phyloP scores from a whole-genome alignment of 2,888 invertebrate genomes.

The Agrotis clavis region DNA sequence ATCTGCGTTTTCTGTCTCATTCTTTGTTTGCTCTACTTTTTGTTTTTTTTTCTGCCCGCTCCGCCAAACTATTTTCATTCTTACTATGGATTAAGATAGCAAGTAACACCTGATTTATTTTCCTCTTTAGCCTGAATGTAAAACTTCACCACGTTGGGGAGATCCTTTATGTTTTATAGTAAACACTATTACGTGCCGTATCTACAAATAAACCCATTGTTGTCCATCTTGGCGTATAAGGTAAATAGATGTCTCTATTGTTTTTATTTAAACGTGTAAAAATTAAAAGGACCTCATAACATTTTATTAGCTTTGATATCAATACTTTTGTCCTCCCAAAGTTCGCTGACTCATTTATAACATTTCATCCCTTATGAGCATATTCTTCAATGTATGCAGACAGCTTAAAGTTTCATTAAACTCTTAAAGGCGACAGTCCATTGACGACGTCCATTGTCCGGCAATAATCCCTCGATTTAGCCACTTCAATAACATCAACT shows the following conservation, averaged over 20 bases:
- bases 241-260: conserved; percentile 16
- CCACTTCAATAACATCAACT: conserved; percentile 60
- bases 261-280: conserved; percentile 11
- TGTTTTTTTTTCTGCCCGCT: background rate
- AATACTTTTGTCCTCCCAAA: background rate
- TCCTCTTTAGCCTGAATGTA: background rate
- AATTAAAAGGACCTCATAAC: conserved; percentile 9
- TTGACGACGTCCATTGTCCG: conserved; percentile 67
- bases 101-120: background rate
- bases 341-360: background rate
- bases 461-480: conserved; percentile 69
- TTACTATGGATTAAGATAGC: background rate
- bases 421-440: conserved; percentile 61
- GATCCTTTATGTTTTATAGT: background rate
- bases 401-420: conserved; percentile 43
- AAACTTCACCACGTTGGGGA: conserved; percentile 6
- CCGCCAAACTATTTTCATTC: background rate
- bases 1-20: background rate
- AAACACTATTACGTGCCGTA: conserved; percentile 37
- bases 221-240: background rate
- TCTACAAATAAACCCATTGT: conserved; percentile 36
- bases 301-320: background rate
- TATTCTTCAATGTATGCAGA: conserved; percentile 15
- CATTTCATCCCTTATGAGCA: background rate
- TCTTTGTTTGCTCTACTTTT: background rate